Evolutionary conservation across 2,888 invertebrate genomes (phyloP).

Genomic region (Chydorus sphaericus): DNA sequence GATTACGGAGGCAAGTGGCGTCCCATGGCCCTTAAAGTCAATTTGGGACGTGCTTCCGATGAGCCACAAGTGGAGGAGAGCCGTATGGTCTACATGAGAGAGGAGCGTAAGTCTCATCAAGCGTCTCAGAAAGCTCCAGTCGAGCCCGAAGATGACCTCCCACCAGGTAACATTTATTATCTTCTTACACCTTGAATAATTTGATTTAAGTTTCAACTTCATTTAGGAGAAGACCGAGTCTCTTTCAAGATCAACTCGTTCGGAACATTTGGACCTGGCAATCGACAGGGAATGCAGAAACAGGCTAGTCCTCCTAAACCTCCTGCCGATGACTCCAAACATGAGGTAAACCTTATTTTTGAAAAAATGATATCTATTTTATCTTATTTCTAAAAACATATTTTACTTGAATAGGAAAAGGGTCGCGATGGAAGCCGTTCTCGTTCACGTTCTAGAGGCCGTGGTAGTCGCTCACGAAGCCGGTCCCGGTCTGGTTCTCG

Average conservation of each 20-base stretch:
- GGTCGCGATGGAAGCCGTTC: neutral
- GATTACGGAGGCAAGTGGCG: slow-evolving; percentile 9
- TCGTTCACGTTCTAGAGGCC: neutral
- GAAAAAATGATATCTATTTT: no score
- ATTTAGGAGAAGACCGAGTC: neutral
- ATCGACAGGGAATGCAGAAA: neutral
- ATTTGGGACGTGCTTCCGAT: slow-evolving; percentile 4
- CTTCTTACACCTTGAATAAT: neutral
- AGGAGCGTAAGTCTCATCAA: neutral
- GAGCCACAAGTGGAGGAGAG: slow-evolving; percentile 11
- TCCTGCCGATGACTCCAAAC: neutral
- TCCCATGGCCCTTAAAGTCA: slow-evolving; percentile 10
- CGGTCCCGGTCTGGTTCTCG: slow-evolving; percentile 2
- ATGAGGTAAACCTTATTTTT: no score
- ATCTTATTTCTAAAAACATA: neutral
- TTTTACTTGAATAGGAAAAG: neutral
- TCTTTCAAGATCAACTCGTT: slow-evolving; percentile 6
- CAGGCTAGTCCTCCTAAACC: neutral
- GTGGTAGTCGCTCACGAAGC: slow-evolving; percentile 6
- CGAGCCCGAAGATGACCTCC: slow-evolving; percentile 9
- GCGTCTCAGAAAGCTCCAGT: neutral
- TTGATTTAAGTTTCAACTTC: neutral
- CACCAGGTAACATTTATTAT: slow-evolving; percentile 1
- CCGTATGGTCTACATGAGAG: slow-evolving; percentile 8
- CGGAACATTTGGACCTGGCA: slow-evolving; percentile 2